Percentiles rank a stretch among this genome's conserved stretches.
phyloP scores from a whole-genome alignment of 2,888 invertebrate species.

The Drosophila melanocephala region DNA sequence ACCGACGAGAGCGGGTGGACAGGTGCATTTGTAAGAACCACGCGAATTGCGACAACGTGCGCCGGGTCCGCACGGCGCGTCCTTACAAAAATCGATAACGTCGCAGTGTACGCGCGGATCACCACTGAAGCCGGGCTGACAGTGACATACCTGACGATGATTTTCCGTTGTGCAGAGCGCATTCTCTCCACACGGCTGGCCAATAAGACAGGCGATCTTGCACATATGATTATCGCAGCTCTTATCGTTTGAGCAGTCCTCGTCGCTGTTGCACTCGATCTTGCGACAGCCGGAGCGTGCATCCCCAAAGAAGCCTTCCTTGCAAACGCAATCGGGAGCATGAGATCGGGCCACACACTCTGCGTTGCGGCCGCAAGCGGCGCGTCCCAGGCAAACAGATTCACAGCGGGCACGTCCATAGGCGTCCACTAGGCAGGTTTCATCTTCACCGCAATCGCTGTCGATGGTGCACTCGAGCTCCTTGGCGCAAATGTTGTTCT shows the following conservation, averaged over 20 bases:
- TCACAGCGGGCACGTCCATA: constrained; percentile 92
- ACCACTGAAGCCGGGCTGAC: constrained; percentile 95
- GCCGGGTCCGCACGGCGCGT: constrained; percentile 92
- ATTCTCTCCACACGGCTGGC: constrained; percentile 94
- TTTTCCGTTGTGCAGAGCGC: constrained; percentile 94
- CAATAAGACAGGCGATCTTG: constrained; percentile 93
- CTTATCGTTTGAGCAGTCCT: constrained; percentile 93
- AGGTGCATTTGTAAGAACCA: constrained; percentile 92
- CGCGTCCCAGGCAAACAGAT: constrained; percentile 90
- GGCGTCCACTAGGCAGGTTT: constrained; percentile 89
- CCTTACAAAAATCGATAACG: constrained; percentile 92
- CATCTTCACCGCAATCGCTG: constrained; percentile 90
- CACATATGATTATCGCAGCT: constrained; percentile 93
- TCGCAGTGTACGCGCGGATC: constrained; percentile 90
- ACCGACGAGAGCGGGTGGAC: constrained; percentile 92
- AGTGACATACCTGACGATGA: constrained; percentile 92
- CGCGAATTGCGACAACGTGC: constrained; percentile 92
- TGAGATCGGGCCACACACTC: constrained; percentile 91
- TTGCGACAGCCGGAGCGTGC: constrained; percentile 92
- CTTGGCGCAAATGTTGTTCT: constrained; percentile 93
- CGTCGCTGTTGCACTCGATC: constrained; percentile 90
- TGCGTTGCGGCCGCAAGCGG: constrained; percentile 93
- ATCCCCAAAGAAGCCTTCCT: constrained; percentile 92
- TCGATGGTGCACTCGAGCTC: constrained; percentile 91
- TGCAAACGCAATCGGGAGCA: constrained; percentile 91